Base-by-base conservation (phyloP, 2,888 invertebrate genomes). In the Calephelis perditalis region DNA sequence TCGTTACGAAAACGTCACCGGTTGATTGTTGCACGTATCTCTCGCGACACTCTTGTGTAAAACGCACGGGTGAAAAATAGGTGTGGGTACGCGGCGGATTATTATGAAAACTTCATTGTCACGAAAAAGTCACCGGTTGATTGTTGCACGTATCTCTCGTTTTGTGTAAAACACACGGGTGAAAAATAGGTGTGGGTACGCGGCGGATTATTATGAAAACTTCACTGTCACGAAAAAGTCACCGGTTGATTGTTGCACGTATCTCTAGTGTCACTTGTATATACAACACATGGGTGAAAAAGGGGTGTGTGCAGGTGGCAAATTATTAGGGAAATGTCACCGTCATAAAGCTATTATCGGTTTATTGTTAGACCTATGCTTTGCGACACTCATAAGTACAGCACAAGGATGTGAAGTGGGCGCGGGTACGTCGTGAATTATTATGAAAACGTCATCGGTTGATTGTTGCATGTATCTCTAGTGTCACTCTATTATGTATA, bases 21-120 rank as follows among this genome's bases (percentile, higher is more conserved):
- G 70, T 72, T 78, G 76, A 80, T 81, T 76, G 75, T 74, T 72
- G 73, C 71, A 76, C 78, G 76, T 79, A 77, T 76, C 62, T 70
- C 76, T 70, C 15, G 71, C 65, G 71, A 63, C 63, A 56, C 68
- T 46, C 54, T 49, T 52, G 54, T 47, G 26, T 26, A 7, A 64
- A 63, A 71, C 65, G 74, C 70, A 71, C 65, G 54, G 12, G 37
- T 1, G 10, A 45, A 56, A 36, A 59, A 10, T 56, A 1, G 7
- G 10, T 26, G 3, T 35, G 40, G n/a, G 40, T 7, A 9, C 11
- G 12, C 6, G 0, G 3, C 37, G n/a, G 26, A 26, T 26, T 26
- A 26, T 26, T 26, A 3, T 26, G 26, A 26, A 26, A 26, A 26
- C 3, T 1, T 26, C 26, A 26, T 3, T 26, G 26, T 26, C 26